Conservation (phyloP, 2,888 invertebrate genomes). For the Agonopterix heracliana region DNA sequence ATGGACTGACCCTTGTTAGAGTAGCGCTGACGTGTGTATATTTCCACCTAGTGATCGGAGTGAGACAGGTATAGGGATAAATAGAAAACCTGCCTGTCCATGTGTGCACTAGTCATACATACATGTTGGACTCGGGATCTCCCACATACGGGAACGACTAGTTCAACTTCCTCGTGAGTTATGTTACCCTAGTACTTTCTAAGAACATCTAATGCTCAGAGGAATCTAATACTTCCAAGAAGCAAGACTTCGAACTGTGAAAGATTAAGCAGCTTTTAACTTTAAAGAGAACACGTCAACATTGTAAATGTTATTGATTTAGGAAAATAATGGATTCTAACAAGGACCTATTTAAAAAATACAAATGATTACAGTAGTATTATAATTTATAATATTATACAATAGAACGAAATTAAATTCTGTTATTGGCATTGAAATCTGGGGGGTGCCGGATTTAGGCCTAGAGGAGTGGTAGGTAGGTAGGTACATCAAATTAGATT, state of each 20-base stretch:
- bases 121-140: slow-evolving; percentile 39
- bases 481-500: too few relatives aligned
- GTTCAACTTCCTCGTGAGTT: slow-evolving; percentile 44
- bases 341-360: too few relatives aligned
- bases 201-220: slow-evolving; percentile 73
- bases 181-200: slow-evolving; percentile 69
- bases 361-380: too few relatives aligned
- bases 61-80: slow-evolving; percentile 51
- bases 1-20: too few relatives aligned
- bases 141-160: slow-evolving; percentile 47
- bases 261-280: slow-evolving; percentile 4
- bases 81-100: slow-evolving; percentile 44
- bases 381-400: too few relatives aligned
- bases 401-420: too few relatives aligned
- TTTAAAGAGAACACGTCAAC: background rate
- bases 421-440: too few relatives aligned
- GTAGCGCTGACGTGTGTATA: too few relatives aligned
- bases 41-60: slow-evolving; percentile 14
- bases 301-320: too few relatives aligned
- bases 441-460: too few relatives aligned
- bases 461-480: too few relatives aligned
- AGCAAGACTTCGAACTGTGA: slow-evolving; percentile 1
- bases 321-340: too few relatives aligned
- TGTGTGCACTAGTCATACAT: slow-evolving; percentile 37
- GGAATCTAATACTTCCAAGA: slow-evolving; percentile 43